phyloP scores from a whole-genome alignment of 2,888 invertebrate genomes.

The Helicoverpa assulta region DNA sequence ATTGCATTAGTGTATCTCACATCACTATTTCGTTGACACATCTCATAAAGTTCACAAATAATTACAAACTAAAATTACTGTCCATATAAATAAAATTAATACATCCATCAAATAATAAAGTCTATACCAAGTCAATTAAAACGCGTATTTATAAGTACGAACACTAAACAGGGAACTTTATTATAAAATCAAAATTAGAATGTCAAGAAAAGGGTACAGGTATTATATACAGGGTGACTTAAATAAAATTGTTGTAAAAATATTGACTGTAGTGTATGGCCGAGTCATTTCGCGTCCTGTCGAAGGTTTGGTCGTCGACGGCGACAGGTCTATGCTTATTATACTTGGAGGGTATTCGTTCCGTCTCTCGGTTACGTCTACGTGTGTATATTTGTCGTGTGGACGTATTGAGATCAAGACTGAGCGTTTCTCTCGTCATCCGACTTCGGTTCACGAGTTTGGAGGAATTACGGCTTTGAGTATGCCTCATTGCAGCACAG shows the following conservation, averaged over 20 bases:
- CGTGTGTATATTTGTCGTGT: slow-evolving; percentile 76
- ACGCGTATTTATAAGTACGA: slow-evolving; percentile 49
- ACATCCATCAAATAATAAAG: slow-evolving; percentile 16
- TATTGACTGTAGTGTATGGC: slow-evolving; percentile 59
- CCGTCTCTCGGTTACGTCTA: slow-evolving; percentile 61
- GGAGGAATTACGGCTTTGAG: slow-evolving; percentile 43
- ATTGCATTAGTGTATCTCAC: slow-evolving; percentile 62
- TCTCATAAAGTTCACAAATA: slow-evolving; percentile 36
- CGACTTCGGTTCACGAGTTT: slow-evolving; percentile 61
- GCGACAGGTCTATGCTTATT: slow-evolving; percentile 60
- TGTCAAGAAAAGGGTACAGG: slow-evolving; percentile 30
- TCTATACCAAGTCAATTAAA: slow-evolving; percentile 25
- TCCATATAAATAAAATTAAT: slow-evolving; percentile 47
- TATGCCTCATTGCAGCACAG: slow-evolving; percentile 74
- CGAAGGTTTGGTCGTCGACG: slow-evolving; percentile 25
- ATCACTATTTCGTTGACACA: slow-evolving; percentile 23
- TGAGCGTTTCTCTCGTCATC: slow-evolving; percentile 77
- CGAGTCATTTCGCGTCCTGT: slow-evolving; percentile 33
- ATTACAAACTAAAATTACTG: slow-evolving; percentile 34
- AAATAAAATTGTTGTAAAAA: slow-evolving; percentile 34
- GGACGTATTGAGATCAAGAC: slow-evolving; percentile 83
- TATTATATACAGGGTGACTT: slow-evolving; percentile 42
- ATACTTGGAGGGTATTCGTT: slow-evolving; percentile 75
- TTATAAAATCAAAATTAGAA: slow-evolving; percentile 39
- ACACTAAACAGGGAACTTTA: slow-evolving; percentile 38